Evolutionary conservation across 2,888 invertebrate genomes (phyloP).

Genomic region (Nyleta sp.): DNA sequence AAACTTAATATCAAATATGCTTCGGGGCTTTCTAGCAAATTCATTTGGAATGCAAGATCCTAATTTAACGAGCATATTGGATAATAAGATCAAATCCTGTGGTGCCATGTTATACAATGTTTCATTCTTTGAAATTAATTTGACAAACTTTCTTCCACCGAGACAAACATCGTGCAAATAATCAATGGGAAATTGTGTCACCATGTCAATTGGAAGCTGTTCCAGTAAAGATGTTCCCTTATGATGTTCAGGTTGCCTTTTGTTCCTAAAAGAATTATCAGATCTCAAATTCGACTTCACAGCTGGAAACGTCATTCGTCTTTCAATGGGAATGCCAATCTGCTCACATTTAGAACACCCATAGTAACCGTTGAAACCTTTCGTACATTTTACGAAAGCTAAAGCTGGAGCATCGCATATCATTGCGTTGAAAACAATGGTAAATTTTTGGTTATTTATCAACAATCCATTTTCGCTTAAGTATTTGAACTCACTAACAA

Average conservation of each 20-base stretch:
- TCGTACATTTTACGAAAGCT: background rate
- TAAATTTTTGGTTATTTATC: background rate
- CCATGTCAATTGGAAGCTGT: slow-evolving; percentile 3
- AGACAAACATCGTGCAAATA: slow-evolving; percentile 8
- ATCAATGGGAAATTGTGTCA: background rate
- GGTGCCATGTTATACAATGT: background rate
- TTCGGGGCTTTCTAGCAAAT: slow-evolving; percentile 11
- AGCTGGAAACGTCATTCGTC: slow-evolving; percentile 4
- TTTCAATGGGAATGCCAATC: background rate
- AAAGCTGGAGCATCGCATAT: slow-evolving; percentile 3
- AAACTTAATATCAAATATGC: background rate
- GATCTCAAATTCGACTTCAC: background rate
- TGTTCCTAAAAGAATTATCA: slow-evolving; percentile 1
- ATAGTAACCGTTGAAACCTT: background rate
- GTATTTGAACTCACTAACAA: background rate
- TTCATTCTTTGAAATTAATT: background rate
- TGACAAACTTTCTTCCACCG: background rate
- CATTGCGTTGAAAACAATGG: background rate
- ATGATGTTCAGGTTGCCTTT: slow-evolving; percentile 1
- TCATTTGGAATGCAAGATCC: slow-evolving; percentile 3
- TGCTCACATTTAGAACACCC: background rate
- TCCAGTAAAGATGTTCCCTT: background rate
- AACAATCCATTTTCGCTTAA: background rate
- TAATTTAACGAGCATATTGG: background rate
- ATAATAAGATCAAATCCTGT: slow-evolving; percentile 1